Base-by-base conservation (phyloP, 2,113 vertebrate genomes). In the Gnathonemus longibarbis region DNA sequence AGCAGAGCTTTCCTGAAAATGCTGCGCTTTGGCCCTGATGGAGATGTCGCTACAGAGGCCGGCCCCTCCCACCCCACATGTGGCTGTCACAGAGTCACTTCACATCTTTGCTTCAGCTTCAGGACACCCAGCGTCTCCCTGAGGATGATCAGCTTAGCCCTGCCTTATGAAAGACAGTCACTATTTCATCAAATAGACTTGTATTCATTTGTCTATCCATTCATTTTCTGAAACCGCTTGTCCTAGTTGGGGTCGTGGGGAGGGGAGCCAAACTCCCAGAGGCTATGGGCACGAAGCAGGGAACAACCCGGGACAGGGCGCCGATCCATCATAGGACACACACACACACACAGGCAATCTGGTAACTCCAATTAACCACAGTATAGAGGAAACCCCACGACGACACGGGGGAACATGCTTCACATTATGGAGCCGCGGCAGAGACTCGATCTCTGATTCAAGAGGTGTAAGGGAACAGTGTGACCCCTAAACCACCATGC, bases 101-200 rank as follows among this genome's bases (percentile, higher is more conserved):
- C 94, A 91, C 93, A 92, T 94, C 95, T 94, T 91, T 3, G 39
- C 21, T 84, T 91, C 93, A 93, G 93, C 93, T 93, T 92, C 92
- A 91, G 88, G 90, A 94, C 94, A 91, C 94, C 94, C 95, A 95
- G 95, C 91, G 92, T 94, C 92, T 94, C 92, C 93, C 93, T 92
- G 93, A 92, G 93, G 94, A 93, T 92, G 92, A 93, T 95, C 94
- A 94, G 91, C 91, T 93, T 94, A 92, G 91, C 91, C 92, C 92
- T 92, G 94, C 93, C 93, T 93, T 93, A 77, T 39, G 94, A 95
- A 95, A 94, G 93, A 94, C 94, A 95, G 94, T 94, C 94, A 93
- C 93, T 94, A 21, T 56, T 27, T 66, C 1, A 66, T 27, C n/a
- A 66, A 3, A 66, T 11, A 3, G 9, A 70, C 62, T 66, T 66